phyloP scores from a whole-genome alignment of 2,888 invertebrate species.

The Apotomis capreana region DNA sequence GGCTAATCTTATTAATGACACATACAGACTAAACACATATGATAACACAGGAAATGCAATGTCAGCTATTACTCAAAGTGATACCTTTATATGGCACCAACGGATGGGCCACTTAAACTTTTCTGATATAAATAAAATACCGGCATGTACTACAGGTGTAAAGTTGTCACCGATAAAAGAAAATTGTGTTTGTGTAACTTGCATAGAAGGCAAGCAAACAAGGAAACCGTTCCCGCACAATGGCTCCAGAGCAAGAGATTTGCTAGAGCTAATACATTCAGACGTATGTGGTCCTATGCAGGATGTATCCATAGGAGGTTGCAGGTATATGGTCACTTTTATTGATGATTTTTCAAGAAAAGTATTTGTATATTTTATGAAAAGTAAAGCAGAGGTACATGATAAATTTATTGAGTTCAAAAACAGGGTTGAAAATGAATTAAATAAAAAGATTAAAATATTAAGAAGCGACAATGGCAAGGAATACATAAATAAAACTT shows the following conservation, averaged over 20 bases:
- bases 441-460: not conserved
- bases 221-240: slow-evolving; percentile 30
- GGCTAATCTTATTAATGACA: slow-evolving; percentile 41
- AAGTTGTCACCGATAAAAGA: too few species aligned
- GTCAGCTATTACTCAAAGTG: slow-evolving; percentile 12
- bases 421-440: slow-evolving; percentile 12
- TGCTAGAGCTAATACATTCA: slow-evolving; percentile 26
- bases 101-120: slow-evolving; percentile 42
- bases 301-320: slow-evolving; percentile 20
- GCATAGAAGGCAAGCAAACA: too few species aligned
- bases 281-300: slow-evolving; percentile 31
- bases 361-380: slow-evolving; percentile 13
- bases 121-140: slow-evolving; percentile 29
- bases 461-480: too few species aligned
- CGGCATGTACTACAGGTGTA: too few species aligned
- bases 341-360: slow-evolving; percentile 29
- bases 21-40: slow-evolving; percentile 40
- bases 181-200: too few species aligned
- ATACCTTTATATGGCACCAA: slow-evolving; percentile 38
- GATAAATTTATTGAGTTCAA: slow-evolving; percentile 17
- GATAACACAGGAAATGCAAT: slow-evolving; percentile 17
- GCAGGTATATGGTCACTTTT: slow-evolving; percentile 27
- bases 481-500: too few species aligned
- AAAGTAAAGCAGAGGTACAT: slow-evolving; percentile 15
- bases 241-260: slow-evolving; percentile 35